A percentile compares a stretch with the other conserved stretches of the same genome.
These are phyloP conservation scores for Phalera bucephala DNA, from an alignment of 2,888 invertebrate genomes.

Conservation along the genomic window DNA sequence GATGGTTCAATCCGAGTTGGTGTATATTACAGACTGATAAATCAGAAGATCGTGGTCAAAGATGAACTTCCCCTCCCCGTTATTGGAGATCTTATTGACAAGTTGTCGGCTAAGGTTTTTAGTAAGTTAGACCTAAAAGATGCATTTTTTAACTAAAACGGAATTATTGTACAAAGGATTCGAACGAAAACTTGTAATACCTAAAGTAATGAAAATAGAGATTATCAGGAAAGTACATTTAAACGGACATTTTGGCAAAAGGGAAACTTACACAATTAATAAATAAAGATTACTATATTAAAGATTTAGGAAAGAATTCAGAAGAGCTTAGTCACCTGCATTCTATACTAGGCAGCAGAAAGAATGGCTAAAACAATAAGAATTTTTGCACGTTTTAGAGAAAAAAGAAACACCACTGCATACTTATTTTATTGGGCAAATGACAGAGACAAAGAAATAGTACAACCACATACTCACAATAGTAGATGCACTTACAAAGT, in stretches of 20 bases:
- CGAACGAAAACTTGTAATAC: slow-evolving; percentile 2
- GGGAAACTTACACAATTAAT: too few relatives aligned
- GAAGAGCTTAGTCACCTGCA: too few relatives aligned
- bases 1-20: slow-evolving; percentile 31
- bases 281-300: neutral
- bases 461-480: too few relatives aligned
- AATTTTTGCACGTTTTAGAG: too few relatives aligned
- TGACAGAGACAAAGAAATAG: too few relatives aligned
- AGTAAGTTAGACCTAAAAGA: slow-evolving; percentile 39
- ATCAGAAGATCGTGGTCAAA: slow-evolving; percentile 2
- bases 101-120: slow-evolving; percentile 37
- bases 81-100: slow-evolving; percentile 50
- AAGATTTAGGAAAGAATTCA: too few relatives aligned
- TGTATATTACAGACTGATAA: slow-evolving; percentile 40
- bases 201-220: neutral
- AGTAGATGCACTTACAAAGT: too few relatives aligned
- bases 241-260: slow-evolving; percentile 11
- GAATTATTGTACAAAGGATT: slow-evolving; percentile 1
- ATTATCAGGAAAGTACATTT: slow-evolving; percentile 3
- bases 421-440: too few relatives aligned
- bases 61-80: slow-evolving; percentile 45
- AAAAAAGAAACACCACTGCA: too few relatives aligned
- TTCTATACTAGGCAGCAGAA: too few relatives aligned
- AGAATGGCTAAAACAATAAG: too few relatives aligned
- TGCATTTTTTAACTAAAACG: slow-evolving; percentile 47